Evolutionary conservation across 1,140 invertebrate genomes (phyloP), one percentile per base, ranked within the genome.

Genomic region (Sarcophaga peregrina): DNA sequence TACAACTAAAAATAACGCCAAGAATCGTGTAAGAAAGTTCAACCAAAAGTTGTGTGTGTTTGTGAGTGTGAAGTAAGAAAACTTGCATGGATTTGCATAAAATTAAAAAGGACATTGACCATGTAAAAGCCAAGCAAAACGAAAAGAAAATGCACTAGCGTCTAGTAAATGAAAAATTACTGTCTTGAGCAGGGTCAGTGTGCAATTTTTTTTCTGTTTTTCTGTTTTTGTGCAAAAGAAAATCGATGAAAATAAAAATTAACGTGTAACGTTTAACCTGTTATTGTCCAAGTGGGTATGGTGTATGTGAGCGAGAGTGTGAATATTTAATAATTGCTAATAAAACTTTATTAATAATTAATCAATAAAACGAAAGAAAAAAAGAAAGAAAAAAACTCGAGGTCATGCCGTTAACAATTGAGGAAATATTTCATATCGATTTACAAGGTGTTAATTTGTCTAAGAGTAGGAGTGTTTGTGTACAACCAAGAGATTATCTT

Each of bases 31-130:
- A 48, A 11, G 68, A 15, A 73, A 73, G 25, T 37, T 37, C 25
- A 73, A 73, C 20, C 10, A 15, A 0, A 47, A 76, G 3, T 25
- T 48, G 74, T 15, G 15, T n/a, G 46, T n/a, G 74, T 76, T 46
- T 76, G 5, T 25, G 37, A 1, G 45, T 76, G 15, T 48, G 11
- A n/a, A 0, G 45, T 20, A 25, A 17, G 37, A 9, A 25, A 17
- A 17, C 17, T 78, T 50, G 75, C 47, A 78, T 78, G 50, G 50
- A 78, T 78, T 78, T 76, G 46, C 74, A 76, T 76, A 37, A 48
- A 9, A 48, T 76, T 76, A 6, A 52, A 78, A 20, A 78, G 75
- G 75, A 78, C 48, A 78, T 78, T 78, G 75, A 78, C 75, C 75
- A 78, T 78, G 17, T 25, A 50, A 10, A 48, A 8, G n/a, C 4